These are phyloP conservation scores for Graptemys geographica DNA, from an alignment of 2,797 vertebrate genomes.

Conservation along the genomic window DNA sequence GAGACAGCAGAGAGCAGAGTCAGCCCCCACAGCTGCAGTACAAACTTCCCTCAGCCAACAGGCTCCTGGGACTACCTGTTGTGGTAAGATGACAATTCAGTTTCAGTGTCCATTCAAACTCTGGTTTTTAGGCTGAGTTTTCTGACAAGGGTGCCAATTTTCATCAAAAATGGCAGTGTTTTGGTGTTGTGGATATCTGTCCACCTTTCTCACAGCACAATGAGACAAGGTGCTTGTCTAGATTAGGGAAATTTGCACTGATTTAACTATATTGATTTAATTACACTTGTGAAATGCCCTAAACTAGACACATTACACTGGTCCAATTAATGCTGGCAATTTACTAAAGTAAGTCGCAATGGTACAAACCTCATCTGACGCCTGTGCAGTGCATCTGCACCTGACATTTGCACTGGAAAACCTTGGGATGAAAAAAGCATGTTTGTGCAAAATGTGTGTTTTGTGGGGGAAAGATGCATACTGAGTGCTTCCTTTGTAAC, in stretches of 20 bases:
- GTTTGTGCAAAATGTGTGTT: background rate
- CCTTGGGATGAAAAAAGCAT: accelerated
- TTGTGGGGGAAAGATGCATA: background rate
- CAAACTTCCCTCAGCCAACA: background rate
- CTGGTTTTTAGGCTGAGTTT: background rate
- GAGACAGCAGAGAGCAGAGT: background rate
- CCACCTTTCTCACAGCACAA: too few relatives aligned
- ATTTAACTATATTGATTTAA: background rate
- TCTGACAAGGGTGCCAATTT: background rate
- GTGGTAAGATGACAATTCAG: background rate
- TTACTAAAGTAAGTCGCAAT: background rate
- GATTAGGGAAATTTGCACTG: background rate
- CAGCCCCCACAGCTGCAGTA: background rate
- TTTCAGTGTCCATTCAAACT: background rate
- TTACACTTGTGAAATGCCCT: background rate
- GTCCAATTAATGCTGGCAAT: background rate
- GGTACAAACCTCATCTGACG: background rate
- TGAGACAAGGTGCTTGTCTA: background rate
- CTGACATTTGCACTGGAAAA: background rate
- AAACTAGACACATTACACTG: background rate
- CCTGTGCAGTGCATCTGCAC: background rate
- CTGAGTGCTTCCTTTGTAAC: background rate
- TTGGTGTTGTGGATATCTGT: background rate
- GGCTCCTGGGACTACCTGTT: background rate
- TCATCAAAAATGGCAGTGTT: background rate